A percentile compares a stretch with the other conserved stretches of the same genome.
phyloP scores from a whole-genome alignment of 2,113 vertebrate genomes.

The Rhinogobius similis region DNA sequence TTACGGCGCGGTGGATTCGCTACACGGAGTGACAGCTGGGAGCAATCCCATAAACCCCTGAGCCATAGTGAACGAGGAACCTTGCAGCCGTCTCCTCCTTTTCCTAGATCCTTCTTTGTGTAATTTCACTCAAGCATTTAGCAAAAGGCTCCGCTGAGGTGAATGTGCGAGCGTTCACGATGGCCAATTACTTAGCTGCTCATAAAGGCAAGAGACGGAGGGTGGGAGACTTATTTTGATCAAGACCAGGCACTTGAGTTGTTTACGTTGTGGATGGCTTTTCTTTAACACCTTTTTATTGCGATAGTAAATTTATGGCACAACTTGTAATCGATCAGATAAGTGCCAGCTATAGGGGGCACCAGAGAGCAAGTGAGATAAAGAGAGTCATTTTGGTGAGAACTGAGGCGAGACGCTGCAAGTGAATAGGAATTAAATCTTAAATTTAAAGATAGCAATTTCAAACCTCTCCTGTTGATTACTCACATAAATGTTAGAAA shows the following conservation, averaged over 20 bases:
- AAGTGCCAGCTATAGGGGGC: constrained; percentile 80
- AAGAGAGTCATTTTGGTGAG: not conserved
- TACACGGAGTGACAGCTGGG: constrained; percentile 74
- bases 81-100: constrained; percentile 47
- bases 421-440: too few relatives aligned
- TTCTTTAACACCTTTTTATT: constrained; percentile 45
- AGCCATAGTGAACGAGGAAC: constrained; percentile 64
- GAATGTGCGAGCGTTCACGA: constrained; percentile 44
- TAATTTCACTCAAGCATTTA: constrained; percentile 47
- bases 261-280: constrained; percentile 56
- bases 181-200: constrained; percentile 53
- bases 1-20: constrained; percentile 64
- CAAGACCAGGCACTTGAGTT: constrained; percentile 39
- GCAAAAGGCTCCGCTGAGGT: constrained; percentile 42
- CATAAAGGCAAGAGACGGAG: constrained; percentile 60
- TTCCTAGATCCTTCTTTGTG: constrained; percentile 26
- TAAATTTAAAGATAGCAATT: too few relatives aligned
- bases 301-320: constrained; percentile 38
- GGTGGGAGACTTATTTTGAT: constrained; percentile 56
- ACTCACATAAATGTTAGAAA: too few relatives aligned
- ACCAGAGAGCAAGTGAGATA: constrained; percentile 76
- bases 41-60: constrained; percentile 73
- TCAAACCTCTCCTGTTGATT: too few relatives aligned
- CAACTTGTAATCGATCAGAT: constrained; percentile 36
- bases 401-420: too few relatives aligned